These are phyloP conservation scores for Pristis pectinata DNA, from an alignment of 2,797 vertebrate genomes.

Conservation along the genomic window DNA sequence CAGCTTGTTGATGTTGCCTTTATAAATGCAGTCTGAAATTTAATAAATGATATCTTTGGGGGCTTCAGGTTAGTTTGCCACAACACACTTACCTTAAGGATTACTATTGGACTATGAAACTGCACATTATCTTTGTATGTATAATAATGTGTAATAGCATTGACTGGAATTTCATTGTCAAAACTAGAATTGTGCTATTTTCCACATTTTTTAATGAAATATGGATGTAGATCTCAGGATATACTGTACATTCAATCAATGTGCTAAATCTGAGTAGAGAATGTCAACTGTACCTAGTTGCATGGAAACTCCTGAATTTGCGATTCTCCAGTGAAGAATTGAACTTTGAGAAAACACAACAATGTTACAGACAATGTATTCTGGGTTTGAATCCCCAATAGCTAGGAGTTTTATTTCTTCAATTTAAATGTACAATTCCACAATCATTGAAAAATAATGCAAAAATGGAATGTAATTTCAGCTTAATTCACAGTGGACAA, in stretches of 20 bases:
- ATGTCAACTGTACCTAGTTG: neutral
- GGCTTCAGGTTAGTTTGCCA: neutral
- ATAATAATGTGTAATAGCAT: no score
- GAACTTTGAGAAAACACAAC: neutral
- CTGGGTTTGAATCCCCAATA: neutral
- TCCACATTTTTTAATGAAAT: no score
- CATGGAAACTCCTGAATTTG: neutral
- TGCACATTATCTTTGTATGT: neutral
- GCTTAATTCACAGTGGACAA: neutral
- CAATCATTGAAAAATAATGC: neutral
- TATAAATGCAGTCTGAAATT: neutral
- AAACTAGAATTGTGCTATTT: no score
- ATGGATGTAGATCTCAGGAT: neutral
- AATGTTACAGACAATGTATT: neutral
- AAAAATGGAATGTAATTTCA: neutral
- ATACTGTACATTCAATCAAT: neutral
- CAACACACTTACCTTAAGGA: neutral
- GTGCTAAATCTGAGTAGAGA: no score
- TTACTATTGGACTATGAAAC: neutral
- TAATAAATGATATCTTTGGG: neutral
- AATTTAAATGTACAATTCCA: neutral
- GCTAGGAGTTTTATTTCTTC: neutral
- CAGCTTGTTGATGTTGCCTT: neutral
- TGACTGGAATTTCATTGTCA: neutral
- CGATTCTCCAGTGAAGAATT: neutral